phyloP scores from a whole-genome alignment of 2,113 vertebrate genomes.

The Trichechus manatus region DNA sequence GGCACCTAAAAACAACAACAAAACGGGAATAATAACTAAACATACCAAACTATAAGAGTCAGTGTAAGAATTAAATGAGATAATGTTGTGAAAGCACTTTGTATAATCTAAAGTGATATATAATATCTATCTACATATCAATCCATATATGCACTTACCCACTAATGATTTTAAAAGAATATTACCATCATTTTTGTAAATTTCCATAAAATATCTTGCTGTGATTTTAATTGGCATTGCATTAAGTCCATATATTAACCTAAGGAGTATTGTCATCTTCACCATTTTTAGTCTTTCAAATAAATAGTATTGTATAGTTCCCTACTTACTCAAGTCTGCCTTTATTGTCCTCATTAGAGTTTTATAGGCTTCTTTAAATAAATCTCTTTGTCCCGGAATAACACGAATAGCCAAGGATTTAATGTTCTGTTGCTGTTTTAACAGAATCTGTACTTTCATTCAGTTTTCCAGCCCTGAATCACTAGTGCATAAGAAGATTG shows the following conservation, averaged over 20 bases:
- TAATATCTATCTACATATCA: slow-evolving; percentile 20
- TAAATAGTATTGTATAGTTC: slow-evolving; percentile 61
- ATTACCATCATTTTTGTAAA: slow-evolving; percentile 56
- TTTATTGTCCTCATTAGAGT: slow-evolving; percentile 70
- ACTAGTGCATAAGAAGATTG: background rate
- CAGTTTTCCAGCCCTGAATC: slow-evolving; percentile 3
- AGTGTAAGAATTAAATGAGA: slow-evolving; percentile 7
- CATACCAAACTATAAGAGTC: background rate
- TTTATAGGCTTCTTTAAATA: slow-evolving; percentile 66
- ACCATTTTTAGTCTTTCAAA: slow-evolving; percentile 73
- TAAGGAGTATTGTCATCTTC: slow-evolving; percentile 7
- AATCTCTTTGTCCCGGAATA: slow-evolving; percentile 68
- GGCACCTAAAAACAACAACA: no score
- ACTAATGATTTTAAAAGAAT: slow-evolving; percentile 55
- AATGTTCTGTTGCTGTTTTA: slow-evolving; percentile 70
- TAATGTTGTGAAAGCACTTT: slow-evolving; percentile 9
- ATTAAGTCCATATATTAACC: slow-evolving; percentile 66
- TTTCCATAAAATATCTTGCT: slow-evolving; percentile 70
- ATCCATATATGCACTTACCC: background rate
- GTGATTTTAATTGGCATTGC: slow-evolving; percentile 70
- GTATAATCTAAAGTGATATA: background rate
- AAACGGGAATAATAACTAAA: background rate
- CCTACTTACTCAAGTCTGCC: slow-evolving; percentile 37
- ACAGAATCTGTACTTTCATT: slow-evolving; percentile 11
- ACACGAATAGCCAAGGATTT: slow-evolving; percentile 55